Conservation (phyloP, 2,113 vertebrate genomes). For the Mesoclemmys tuberculata region DNA sequence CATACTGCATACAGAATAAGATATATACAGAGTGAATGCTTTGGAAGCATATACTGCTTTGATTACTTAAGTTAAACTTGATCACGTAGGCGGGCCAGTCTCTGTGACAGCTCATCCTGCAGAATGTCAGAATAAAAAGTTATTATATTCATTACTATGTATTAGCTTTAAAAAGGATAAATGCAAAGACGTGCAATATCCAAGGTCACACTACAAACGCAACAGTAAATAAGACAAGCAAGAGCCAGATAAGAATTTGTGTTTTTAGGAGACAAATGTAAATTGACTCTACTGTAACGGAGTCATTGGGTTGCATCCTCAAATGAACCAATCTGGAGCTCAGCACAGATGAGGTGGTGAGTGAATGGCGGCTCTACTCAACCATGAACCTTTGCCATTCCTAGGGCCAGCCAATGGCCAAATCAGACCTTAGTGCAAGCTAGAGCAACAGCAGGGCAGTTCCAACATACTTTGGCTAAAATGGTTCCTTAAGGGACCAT, state of each 20-base stretch:
- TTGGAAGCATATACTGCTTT: constrained; percentile 21
- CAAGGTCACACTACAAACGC: not conserved
- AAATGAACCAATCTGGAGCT: not conserved
- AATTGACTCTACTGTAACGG: not conserved
- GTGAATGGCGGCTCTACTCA: not conserved
- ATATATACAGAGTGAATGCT: constrained; percentile 35
- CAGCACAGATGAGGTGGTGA: not conserved
- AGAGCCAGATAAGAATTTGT: not conserved
- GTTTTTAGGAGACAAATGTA: not conserved
- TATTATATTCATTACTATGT: not conserved
- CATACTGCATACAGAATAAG: not conserved
- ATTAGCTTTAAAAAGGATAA: not conserved
- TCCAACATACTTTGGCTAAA: not conserved
- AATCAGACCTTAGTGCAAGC: not conserved
- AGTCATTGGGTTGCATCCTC: not conserved
- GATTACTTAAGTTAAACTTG: constrained; percentile 81
- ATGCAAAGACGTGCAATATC: not conserved
- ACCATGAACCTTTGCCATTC: not conserved
- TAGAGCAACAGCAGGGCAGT: not conserved
- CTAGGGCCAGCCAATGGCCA: not conserved
- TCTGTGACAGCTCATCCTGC: constrained; percentile 94
- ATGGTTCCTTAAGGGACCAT: not conserved
- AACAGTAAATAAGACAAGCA: not conserved
- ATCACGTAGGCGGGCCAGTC: constrained; percentile 93
- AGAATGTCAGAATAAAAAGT: constrained; percentile 14